These are phyloP conservation scores for Drosophila nasuta DNA, from an alignment of 1,140 invertebrate species.

Conservation along the genomic window DNA sequence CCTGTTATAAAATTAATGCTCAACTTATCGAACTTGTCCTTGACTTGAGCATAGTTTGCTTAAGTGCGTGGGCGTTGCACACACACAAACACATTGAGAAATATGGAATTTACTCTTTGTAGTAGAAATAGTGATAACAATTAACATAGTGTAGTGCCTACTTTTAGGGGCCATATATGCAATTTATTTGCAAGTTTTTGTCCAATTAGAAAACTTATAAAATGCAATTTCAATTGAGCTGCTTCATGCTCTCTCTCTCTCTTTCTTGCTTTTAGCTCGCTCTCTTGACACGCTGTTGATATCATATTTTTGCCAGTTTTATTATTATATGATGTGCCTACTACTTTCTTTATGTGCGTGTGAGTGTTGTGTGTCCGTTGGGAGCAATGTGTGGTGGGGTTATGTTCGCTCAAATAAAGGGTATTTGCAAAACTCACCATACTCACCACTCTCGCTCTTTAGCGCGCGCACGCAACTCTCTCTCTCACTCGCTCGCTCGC, in stretches of 20 bases:
- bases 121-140: background rate
- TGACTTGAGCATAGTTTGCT: slow-evolving; percentile 33
- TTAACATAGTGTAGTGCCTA: slow-evolving; percentile 8
- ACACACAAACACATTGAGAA: slow-evolving; percentile 6
- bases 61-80: slow-evolving; percentile 19
- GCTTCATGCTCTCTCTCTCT: slow-evolving; percentile 10
- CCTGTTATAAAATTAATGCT: slow-evolving; percentile 71
- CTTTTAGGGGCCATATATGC: slow-evolving; percentile 18
- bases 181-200: slow-evolving; percentile 4
- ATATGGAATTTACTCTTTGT: slow-evolving; percentile 1
- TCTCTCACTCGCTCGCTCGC: background rate
- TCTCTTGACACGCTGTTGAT: slow-evolving; percentile 75
- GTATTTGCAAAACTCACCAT: slow-evolving; percentile 56
- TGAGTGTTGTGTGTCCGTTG: slow-evolving; percentile 12
- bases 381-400: slow-evolving; percentile 2
- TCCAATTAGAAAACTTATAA: slow-evolving; percentile 29
- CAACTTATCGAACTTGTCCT: slow-evolving; percentile 60
- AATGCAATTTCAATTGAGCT: slow-evolving; percentile 50
- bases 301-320: slow-evolving; percentile 81
- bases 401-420: slow-evolving; percentile 64
- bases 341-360: slow-evolving; percentile 50
- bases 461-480: slow-evolving; percentile 17
- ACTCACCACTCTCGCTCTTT: slow-evolving; percentile 55
- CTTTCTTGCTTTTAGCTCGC: slow-evolving; percentile 17
- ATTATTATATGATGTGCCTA: slow-evolving; percentile 75